A percentile compares a stretch with the other conserved stretches of the same genome.
These are phyloP conservation scores for Eospalax fontanierii DNA, from an alignment of 2,797 vertebrate genomes.

Conservation along the genomic window DNA sequence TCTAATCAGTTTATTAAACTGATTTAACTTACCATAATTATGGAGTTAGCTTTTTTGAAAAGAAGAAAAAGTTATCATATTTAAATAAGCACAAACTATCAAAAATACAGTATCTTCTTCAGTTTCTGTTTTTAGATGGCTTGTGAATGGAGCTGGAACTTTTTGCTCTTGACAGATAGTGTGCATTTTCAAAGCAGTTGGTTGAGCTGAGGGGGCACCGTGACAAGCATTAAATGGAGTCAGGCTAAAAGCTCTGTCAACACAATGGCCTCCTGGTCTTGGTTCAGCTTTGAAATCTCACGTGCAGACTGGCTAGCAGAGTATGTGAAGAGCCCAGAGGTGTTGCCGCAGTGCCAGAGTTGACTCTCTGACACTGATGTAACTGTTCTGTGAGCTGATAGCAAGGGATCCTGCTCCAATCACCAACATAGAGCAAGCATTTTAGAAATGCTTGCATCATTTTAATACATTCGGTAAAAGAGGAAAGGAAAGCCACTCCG, in stretches of 20 bases:
- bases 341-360: background rate
- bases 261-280: background rate
- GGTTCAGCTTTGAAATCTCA: background rate
- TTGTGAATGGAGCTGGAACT: background rate
- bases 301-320: background rate
- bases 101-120: background rate
- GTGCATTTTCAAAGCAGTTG: constrained; percentile 2
- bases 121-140: background rate
- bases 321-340: background rate
- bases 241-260: background rate
- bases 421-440: background rate
- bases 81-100: background rate
- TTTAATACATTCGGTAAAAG: constrained; percentile 5
- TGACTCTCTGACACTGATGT: background rate
- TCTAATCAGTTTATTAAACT: background rate
- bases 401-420: background rate
- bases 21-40: constrained; percentile 11
- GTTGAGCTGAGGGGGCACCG: background rate
- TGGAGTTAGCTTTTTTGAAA: background rate
- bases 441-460: background rate
- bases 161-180: background rate
- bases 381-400: constrained; percentile 38
- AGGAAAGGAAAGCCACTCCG: background rate
- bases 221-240: background rate
- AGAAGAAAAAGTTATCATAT: background rate